A percentile compares a stretch with the other conserved stretches of the same genome.
These are phyloP conservation scores for Anagrus nilaparvatae DNA, from an alignment of 1,140 invertebrate species.

Conservation along the genomic window DNA sequence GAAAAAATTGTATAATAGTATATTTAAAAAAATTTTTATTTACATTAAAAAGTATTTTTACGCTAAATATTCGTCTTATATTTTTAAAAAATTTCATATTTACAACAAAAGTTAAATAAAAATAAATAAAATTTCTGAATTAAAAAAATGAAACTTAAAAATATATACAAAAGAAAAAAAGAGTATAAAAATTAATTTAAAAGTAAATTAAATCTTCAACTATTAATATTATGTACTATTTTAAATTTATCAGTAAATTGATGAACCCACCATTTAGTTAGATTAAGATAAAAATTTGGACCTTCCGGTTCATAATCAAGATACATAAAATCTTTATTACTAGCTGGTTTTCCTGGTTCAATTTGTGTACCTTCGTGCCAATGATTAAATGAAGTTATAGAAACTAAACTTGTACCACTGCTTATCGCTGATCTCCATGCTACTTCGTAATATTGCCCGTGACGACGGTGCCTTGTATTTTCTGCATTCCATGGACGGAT, in stretches of 20 bases:
- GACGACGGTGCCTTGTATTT: slow-evolving; percentile 45
- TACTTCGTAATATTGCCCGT: slow-evolving; percentile 48
- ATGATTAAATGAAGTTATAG: slow-evolving; percentile 51
- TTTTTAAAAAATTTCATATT: too few relatives aligned
- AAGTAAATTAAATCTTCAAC: too few relatives aligned
- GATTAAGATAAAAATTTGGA: slow-evolving; percentile 47
- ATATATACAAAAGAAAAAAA: too few relatives aligned
- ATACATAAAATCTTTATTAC: slow-evolving; percentile 39
- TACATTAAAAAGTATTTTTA: too few relatives aligned
- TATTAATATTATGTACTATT: too few relatives aligned
- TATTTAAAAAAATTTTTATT: too few relatives aligned
- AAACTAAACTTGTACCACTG: slow-evolving; percentile 42
- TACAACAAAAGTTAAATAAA: too few relatives aligned
- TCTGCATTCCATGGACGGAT: slow-evolving; percentile 44
- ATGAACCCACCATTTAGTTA: slow-evolving; percentile 49
- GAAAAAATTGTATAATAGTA: too few relatives aligned
- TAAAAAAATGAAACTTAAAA: too few relatives aligned
- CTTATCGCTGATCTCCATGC: slow-evolving; percentile 47
- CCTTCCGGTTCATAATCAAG: slow-evolving; percentile 49
- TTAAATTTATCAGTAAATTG: slow-evolving; percentile 37
- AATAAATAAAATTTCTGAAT: too few relatives aligned
- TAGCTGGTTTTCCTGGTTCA: slow-evolving; percentile 46
- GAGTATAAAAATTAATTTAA: too few relatives aligned
- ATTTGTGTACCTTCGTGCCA: slow-evolving; percentile 55
- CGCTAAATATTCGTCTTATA: too few relatives aligned